A percentile compares a stretch with the other conserved stretches of the same genome.
These are phyloP conservation scores for Leptodactylus fuscus DNA, from an alignment of 2,113 vertebrate genomes.

Conservation along the genomic window DNA sequence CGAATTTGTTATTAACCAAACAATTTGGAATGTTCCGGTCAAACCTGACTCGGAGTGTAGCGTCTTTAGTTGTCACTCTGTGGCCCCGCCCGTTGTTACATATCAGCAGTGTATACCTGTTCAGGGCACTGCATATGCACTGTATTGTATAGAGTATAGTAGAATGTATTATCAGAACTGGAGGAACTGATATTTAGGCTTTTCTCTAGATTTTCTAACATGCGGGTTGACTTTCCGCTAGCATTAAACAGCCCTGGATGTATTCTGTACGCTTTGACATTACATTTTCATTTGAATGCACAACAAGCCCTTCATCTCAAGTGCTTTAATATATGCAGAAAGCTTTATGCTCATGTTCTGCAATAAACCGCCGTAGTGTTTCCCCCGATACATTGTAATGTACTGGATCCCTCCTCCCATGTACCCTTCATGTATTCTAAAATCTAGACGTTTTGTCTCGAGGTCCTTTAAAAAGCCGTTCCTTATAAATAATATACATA, in stretches of 20 bases:
- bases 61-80: too few species aligned
- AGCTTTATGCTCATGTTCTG: constrained; percentile 1
- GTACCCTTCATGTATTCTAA: not conserved
- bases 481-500: not conserved
- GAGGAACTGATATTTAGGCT: too few species aligned
- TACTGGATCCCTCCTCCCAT: not conserved
- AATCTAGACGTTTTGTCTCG: not conserved
- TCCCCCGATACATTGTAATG: not conserved
- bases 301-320: constrained; percentile 3
- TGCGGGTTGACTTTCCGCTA: not conserved
- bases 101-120: too few species aligned
- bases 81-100: too few species aligned
- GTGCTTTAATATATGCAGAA: constrained; percentile 16
- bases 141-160: too few species aligned
- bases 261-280: not conserved
- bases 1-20: too few species aligned
- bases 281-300: not conserved
- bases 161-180: too few species aligned
- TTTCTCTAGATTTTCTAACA: not conserved
- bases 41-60: too few species aligned
- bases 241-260: not conserved
- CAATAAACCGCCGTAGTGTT: not conserved
- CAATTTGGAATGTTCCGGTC: too few species aligned
- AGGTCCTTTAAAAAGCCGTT: not conserved
- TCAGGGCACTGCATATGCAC: too few species aligned